Base-by-base conservation (phyloP, 2,113 vertebrate genomes). In the Electrona antarctica region DNA sequence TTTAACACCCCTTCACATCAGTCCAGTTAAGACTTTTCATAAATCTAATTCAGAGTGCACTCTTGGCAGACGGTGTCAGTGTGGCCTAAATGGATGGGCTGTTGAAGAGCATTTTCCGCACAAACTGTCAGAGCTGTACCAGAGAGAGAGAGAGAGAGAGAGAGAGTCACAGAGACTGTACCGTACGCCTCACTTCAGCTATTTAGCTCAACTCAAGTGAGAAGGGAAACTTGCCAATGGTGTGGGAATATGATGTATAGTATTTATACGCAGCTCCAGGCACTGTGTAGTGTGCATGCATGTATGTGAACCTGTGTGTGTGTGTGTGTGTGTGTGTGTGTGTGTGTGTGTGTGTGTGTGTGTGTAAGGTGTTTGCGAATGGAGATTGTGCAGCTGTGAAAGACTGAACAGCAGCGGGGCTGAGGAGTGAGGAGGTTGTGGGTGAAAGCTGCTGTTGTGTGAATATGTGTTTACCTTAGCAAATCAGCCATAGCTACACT, bases 361-460 rank as follows among this genome's bases (percentile, higher is more conserved):
- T 46, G 29, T 29, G 51, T 10, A 64, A 87, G 76, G 83, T 86
- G 83, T 90, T 79, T 84, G 85, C 78, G 66, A 83, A 87, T 82
- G 79, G 88, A 89, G 83, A 90, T 86, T 87, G 78, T 85, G 80
- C 87, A 88, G 84, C 91, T 89, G 88, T 89, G 85, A 85, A 76
- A 55, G 6, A 70, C 71, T 76, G 83, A 67, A 84, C 74, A 79
- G 82, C 71, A 65, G 81, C 64, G 41, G 48, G 73, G 66, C 76
- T 64, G 60, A 71, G 56, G 49, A 56, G 70, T 79, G 67, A 64
- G 50, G 61, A 69, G 68, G 58, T 74, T 77, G 69, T 80, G 60
- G 77, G 83, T 87, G 85, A 92, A 91, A 89, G 89, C 89, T 79
- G 71, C 86, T 79, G 86, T 82, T 91, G 88, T 90, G 77, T 83